phyloP scores from a whole-genome alignment of 2,113 vertebrate genomes.

The Ariopsis seemanni region DNA sequence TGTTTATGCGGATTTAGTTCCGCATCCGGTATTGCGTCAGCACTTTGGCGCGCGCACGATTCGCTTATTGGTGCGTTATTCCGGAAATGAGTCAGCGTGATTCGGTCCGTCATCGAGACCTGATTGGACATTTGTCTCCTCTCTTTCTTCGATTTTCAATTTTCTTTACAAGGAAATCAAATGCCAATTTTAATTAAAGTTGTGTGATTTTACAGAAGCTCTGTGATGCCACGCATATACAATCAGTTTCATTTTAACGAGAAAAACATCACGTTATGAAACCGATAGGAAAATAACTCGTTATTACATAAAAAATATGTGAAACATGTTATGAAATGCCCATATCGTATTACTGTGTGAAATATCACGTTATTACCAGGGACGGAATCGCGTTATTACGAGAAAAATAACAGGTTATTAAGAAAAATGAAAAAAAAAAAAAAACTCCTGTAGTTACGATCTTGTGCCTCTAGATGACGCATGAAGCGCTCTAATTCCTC shows the following conservation, averaged over 20 bases:
- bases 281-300: too few species aligned
- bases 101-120: neutral
- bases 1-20: slow-evolving; percentile 56
- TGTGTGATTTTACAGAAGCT: neutral
- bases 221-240: neutral
- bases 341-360: too few species aligned
- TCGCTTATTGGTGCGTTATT: neutral
- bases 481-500: neutral
- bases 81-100: neutral
- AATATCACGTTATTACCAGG: too few species aligned
- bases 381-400: neutral
- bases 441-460: neutral
- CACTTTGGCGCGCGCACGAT: neutral
- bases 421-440: neutral
- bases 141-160: neutral
- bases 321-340: too few species aligned
- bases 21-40: slow-evolving; percentile 4
- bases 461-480: neutral
- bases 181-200: neutral
- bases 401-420: neutral
- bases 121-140: neutral
- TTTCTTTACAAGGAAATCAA: neutral
- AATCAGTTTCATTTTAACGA: neutral
- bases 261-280: neutral
- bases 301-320: too few species aligned